Base-by-base conservation (phyloP, 2,797 vertebrate species). In the Syngnathus rostellatus region DNA sequence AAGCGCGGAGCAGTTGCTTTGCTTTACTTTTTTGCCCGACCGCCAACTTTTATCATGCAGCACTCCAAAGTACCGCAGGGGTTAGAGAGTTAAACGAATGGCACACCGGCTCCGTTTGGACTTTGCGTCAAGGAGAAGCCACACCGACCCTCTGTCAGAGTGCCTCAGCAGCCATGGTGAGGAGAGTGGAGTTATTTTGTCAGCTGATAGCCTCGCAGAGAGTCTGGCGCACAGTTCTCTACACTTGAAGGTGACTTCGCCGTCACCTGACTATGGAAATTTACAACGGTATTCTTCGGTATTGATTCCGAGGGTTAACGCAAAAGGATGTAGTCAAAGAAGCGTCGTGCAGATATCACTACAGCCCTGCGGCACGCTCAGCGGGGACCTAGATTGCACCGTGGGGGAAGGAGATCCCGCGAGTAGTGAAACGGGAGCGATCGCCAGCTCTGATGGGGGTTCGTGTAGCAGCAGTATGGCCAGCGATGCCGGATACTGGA, bases 61-160 rank as follows among this genome's bases (percentile, higher is more conserved):
- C 66, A 67, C 84, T 80, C 83, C 67, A 66, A 77, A 78, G 83
- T 78, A 73, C 89, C 88, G 85, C 88, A 90, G 92, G 90, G 89
- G 89, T 70, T 91, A 91, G 90, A 89, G 89, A 90, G 90, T 91
- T 93, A 91, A 90, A 87, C 90, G 91, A 88, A 98, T 98, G 96
- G 95, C 94, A 83, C 90, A 89, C 73, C 91, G 88, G 86, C 91
- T 96, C 87, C 94, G 94, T 88, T 85, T 96, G 89, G 94, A 94
- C 87, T 97, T 98, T 81, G 93, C 93, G 79, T 87, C 93, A 68
- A 91, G 91, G 79, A 94, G 95, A 91, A 99, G 95, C 85, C 93
- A 92, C 87, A 95, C 94, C 8, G 94, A 95, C 81, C 95, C 94
- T 1, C 84, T 95, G 79, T 93, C 90, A 17, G 95, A 95, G 77